Evolutionary conservation across 1,140 invertebrate species (phyloP).

Genomic region (Pantala flavescens): DNA sequence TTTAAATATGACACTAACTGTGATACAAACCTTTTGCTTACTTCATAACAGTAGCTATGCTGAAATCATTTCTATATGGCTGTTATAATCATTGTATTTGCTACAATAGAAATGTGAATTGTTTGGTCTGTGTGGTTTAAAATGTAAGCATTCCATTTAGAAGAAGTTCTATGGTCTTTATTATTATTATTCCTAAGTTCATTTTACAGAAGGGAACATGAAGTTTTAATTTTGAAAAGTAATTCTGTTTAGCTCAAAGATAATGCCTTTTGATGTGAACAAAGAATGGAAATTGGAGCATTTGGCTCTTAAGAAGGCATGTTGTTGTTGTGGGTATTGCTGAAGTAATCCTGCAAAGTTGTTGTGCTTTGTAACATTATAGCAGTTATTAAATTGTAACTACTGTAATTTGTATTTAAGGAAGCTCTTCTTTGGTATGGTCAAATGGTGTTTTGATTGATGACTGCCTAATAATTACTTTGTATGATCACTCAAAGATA

Average conservation of each 20-base stretch:
- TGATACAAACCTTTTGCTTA: constrained; percentile 2
- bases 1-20: constrained; percentile 3
- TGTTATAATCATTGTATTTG: not conserved
- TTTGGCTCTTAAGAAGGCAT: not conserved
- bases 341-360: not conserved
- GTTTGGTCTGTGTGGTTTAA: not conserved
- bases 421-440: not conserved
- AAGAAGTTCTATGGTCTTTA: not conserved
- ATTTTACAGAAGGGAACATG: not conserved
- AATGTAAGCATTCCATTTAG: constrained; percentile 2
- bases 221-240: not conserved
- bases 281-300: not conserved
- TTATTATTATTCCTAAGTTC: not conserved
- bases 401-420: not conserved
- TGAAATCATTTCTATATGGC: not conserved
- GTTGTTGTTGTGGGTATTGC: constrained; percentile 5
- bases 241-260: not conserved
- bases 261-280: not conserved
- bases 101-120: not conserved
- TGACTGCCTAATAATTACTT: not conserved
- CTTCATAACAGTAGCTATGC: not conserved
- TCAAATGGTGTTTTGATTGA: not conserved
- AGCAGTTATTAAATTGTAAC: not conserved
- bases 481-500: not conserved
- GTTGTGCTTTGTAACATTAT: constrained; percentile 2